Evolutionary conservation across 2,888 invertebrate species (phyloP).

Genomic region (Hemicrepidius hirtus): DNA sequence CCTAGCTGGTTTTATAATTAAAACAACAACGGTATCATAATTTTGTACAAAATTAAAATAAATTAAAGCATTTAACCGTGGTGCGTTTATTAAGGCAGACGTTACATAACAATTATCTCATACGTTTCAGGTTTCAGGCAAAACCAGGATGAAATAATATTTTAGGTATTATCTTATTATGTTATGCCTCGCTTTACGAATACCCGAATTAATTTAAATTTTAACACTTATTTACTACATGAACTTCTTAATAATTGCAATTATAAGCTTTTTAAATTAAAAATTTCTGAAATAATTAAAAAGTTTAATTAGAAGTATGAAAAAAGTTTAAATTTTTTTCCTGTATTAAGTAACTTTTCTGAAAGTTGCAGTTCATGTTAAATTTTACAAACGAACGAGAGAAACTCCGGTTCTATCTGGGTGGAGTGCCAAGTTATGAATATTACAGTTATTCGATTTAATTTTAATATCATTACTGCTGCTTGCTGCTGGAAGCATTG

Average conservation of each 20-base stretch:
- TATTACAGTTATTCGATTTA: conserved; percentile 14
- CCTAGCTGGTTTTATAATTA: conserved; percentile 6
- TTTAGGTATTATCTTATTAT: background rate
- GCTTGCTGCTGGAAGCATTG: background rate
- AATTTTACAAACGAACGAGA: background rate
- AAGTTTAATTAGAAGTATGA: too few species aligned
- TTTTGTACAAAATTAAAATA: conserved; percentile 5
- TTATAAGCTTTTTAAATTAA: too few species aligned
- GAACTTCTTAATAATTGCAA: too few species aligned
- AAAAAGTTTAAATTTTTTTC: too few species aligned
- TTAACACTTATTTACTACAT: too few species aligned
- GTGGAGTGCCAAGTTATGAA: conserved; percentile 5
- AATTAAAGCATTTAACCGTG: conserved; percentile 7
- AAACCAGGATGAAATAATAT: background rate
- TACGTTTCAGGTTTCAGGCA: background rate
- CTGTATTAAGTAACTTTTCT: too few species aligned
- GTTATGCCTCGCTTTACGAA: too few species aligned
- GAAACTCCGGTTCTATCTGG: background rate
- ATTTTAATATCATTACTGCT: conserved; percentile 10
- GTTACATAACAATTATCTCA: conserved; percentile 11
- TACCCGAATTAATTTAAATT: too few species aligned
- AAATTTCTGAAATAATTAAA: too few species aligned
- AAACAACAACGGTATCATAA: conserved; percentile 4
- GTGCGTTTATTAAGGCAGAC: conserved; percentile 10
- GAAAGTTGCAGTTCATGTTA: too few species aligned